A percentile compares a stretch with the other conserved stretches of the same genome.
These are phyloP conservation scores for Nebria brevicollis DNA, from an alignment of 2,888 invertebrate species.

Conservation along the genomic window DNA sequence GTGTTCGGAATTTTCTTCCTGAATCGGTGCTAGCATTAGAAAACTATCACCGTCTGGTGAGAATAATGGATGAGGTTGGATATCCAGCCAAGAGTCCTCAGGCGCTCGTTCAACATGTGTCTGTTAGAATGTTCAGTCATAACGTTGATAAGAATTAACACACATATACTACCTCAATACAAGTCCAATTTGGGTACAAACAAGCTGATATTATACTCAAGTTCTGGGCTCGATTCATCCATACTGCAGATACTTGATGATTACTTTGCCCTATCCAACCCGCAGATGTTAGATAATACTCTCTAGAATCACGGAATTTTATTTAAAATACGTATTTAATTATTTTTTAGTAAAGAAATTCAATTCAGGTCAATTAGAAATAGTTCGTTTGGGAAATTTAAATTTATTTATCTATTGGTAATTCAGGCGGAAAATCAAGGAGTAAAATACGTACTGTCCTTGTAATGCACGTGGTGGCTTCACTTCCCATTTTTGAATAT, in stretches of 20 bases:
- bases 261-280: slow-evolving; percentile 87
- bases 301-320: slow-evolving; percentile 67
- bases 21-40: slow-evolving; percentile 82
- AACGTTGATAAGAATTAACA: neutral
- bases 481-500: slow-evolving; percentile 73
- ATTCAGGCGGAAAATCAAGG: slow-evolving; percentile 12
- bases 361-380: neutral
- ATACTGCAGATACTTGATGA: slow-evolving; percentile 84
- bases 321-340: neutral
- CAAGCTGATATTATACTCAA: slow-evolving; percentile 89
- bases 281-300: slow-evolving; percentile 91
- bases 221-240: slow-evolving; percentile 95
- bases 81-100: slow-evolving; percentile 87
- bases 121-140: slow-evolving; percentile 59
- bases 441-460: slow-evolving; percentile 76
- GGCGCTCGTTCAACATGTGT: slow-evolving; percentile 85
- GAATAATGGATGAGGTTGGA: slow-evolving; percentile 85
- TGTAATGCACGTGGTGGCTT: slow-evolving; percentile 79
- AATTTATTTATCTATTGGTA: neutral
- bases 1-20: slow-evolving; percentile 84
- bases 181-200: slow-evolving; percentile 83
- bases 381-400: neutral
- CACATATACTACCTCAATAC: slow-evolving; percentile 75
- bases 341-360: neutral
- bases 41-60: slow-evolving; percentile 87